These are phyloP conservation scores for Hypena proboscidalis DNA, from an alignment of 2,888 invertebrate genomes.

Conservation along the genomic window DNA sequence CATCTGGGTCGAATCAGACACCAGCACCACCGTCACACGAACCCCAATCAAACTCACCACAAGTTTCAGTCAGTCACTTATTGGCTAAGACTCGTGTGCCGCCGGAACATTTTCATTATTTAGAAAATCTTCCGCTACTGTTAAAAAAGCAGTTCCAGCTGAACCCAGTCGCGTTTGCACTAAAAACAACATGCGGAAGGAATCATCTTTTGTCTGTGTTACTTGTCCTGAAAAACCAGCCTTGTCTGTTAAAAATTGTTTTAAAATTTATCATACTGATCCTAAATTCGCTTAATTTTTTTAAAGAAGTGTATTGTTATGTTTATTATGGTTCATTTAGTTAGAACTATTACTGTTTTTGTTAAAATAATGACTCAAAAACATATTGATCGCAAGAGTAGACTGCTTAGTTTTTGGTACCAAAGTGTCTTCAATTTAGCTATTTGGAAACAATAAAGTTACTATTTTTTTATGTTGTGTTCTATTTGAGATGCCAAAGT, in stretches of 20 bases:
- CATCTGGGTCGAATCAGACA: no score
- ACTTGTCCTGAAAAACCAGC: constrained; percentile 24
- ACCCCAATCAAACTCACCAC: constrained; percentile 1
- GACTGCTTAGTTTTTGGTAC: no score
- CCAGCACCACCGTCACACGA: no score
- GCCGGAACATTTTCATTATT: background rate
- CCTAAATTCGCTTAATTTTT: constrained; percentile 2
- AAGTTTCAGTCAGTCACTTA: background rate
- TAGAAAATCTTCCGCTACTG: constrained; percentile 2
- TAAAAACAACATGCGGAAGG: constrained; percentile 27
- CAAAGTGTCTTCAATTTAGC: no score
- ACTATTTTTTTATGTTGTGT: no score
- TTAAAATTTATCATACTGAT: constrained; percentile 16
- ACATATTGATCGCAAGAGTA: background rate
- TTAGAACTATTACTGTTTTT: background rate
- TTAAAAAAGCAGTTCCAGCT: no score
- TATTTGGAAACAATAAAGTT: no score
- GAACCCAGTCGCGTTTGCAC: constrained; percentile 26
- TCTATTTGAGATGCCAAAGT: no score
- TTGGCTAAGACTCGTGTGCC: constrained; percentile 1
- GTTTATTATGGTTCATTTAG: no score
- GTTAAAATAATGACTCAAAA: background rate
- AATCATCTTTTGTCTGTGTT: constrained; percentile 16
- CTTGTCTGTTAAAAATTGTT: constrained; percentile 19
- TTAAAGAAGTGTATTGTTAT: no score